Evolutionary conservation across 2,888 invertebrate species (phyloP), one percentile per base, ranked within the genome.

Genomic region (Lordiphosa fenestrarum): DNA sequence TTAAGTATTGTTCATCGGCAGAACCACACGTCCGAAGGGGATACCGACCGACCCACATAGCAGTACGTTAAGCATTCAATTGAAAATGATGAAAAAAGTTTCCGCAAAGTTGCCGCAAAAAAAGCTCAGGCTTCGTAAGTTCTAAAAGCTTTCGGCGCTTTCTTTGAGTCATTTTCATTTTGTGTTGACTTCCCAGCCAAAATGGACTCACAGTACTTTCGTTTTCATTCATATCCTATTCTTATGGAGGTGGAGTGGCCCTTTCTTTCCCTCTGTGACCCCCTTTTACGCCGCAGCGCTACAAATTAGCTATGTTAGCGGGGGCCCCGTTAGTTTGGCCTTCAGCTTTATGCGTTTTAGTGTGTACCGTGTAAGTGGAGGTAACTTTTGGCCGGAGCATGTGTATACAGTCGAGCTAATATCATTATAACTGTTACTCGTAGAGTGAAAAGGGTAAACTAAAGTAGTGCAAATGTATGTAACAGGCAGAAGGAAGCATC

Each of bases 71-170:
- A 72, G 38, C 72, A 61, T 67, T 74, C 63, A 50, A 70, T 51
- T 72, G 75, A 72, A 65, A 78, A 63, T 78, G 78, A 72, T 69
- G 78, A 60, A 66, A 78, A 71, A 75, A 42, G 62, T 36, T 41
- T 30, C 30, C 9, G 9, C 51, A 33, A 53, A 63, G 40, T 47
- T 40, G 51, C 25, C 25, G 35, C 12, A 39, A 51, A 35, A 37
- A 75, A 75, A 75, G 75, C 78, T 75, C 49, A 60, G 78, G 65
- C 67, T 19, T 21, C 19, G 30, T 46, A 46, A 52, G 33, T 40
- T 36, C 46, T 39, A 6, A 39, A 38, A 60, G 59, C 59, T 59
- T 60, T 46, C 4, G 39, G 42, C 48, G 25, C 23, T 55, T 54
- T 60, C 53, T 57, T 55, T 54, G 71, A 60, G 51, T 42, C 13